phyloP scores from a whole-genome alignment of 2,888 invertebrate genomes.

The Macrosiphum euphorbiae region DNA sequence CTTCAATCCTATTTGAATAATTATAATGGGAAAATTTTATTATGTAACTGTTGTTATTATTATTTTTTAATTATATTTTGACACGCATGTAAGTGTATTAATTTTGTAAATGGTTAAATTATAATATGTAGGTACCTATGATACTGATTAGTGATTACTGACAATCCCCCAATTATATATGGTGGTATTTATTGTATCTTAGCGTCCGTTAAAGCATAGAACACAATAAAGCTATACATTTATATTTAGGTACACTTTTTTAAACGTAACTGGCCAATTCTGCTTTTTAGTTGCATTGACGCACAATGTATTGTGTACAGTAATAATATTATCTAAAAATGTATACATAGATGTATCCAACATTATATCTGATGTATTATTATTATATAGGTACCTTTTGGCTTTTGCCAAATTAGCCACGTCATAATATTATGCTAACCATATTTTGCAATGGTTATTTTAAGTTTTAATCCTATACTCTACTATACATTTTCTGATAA shows the following conservation, averaged over 20 bases:
- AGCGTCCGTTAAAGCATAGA: not conserved
- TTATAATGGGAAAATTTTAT: not conserved
- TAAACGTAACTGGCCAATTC: not conserved
- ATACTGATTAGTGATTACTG: not conserved
- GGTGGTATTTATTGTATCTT: not conserved
- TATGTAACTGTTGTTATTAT: not conserved
- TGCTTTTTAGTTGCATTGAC: not conserved
- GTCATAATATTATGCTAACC: not conserved
- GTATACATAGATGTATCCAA: not conserved
- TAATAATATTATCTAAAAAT: not conserved
- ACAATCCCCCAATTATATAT: not conserved
- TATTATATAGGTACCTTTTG: not conserved
- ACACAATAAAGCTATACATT: not conserved
- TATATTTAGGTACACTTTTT: not conserved
- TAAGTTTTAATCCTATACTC: not conserved
- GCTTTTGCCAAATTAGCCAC: not conserved
- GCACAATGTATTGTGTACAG: not conserved
- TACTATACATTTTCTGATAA: not conserved
- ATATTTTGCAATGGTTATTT: not conserved
- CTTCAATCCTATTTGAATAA: not conserved
- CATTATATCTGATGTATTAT: not conserved
- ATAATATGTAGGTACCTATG: not conserved
- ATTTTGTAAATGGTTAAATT: conserved; percentile 23
- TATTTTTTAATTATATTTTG: conserved; percentile 13
- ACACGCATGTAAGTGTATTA: conserved; percentile 14